phyloP scores from a whole-genome alignment of 2,113 vertebrate genomes.

The Chionodraco myersi region DNA sequence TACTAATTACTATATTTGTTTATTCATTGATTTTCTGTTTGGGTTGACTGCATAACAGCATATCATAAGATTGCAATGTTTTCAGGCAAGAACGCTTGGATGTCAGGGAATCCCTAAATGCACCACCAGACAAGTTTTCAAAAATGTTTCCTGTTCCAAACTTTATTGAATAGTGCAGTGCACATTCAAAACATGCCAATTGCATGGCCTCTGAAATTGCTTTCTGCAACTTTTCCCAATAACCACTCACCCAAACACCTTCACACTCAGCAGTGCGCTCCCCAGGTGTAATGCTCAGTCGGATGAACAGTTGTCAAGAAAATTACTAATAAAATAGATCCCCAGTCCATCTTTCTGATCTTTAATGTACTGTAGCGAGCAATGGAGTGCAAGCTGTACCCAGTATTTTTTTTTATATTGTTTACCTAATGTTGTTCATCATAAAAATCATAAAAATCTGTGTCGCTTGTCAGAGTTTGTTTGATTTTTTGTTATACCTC shows the following conservation, averaged over 20 bases:
- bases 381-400: background rate
- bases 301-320: too few relatives aligned
- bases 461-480: too few relatives aligned
- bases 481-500: too few relatives aligned
- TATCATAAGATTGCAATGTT: background rate
- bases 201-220: too few relatives aligned
- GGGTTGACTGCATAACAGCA: background rate
- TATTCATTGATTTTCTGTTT: background rate
- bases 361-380: background rate
- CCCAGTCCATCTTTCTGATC: background rate
- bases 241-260: too few relatives aligned
- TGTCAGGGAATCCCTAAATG: slow-evolving; percentile 11
- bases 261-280: too few relatives aligned
- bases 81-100: background rate
- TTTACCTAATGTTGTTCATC: too few relatives aligned
- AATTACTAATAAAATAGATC: too few relatives aligned
- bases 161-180: background rate
- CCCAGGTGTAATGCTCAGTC: too few relatives aligned
- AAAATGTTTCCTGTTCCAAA: background rate
- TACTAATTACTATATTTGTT: background rate
- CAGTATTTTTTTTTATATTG: too few relatives aligned
- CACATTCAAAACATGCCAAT: background rate
- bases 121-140: background rate
- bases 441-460: too few relatives aligned
- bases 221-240: too few relatives aligned